Conservation (phyloP, 1,140 invertebrate genomes). For the Hylaeus volcanicus region DNA sequence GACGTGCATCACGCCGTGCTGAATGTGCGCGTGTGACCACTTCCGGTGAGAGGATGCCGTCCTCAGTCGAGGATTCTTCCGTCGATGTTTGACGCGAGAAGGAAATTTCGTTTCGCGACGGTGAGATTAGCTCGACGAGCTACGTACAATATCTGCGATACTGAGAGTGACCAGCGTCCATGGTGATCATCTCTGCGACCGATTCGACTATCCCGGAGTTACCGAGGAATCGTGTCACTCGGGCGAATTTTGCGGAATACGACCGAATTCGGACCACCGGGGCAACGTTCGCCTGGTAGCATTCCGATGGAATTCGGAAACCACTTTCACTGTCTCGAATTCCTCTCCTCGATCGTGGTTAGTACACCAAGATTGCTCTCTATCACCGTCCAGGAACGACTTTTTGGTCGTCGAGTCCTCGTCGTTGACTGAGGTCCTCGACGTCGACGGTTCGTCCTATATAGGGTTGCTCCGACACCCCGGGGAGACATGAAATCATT, state of each 20-base stretch:
- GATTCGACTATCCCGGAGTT: background rate
- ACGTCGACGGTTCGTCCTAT: slow-evolving; percentile 61
- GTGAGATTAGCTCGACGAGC: background rate
- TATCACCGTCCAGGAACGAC: background rate
- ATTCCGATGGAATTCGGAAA: slow-evolving; percentile 46
- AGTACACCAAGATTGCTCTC: slow-evolving; percentile 13
- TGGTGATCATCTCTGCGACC: slow-evolving; percentile 72
- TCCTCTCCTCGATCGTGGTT: slow-evolving; percentile 15
- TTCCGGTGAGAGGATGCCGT: slow-evolving; percentile 24
- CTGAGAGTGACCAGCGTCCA: slow-evolving; percentile 69
- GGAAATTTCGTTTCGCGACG: background rate
- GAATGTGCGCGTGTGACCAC: slow-evolving; percentile 1
- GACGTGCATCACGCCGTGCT: slow-evolving; percentile 37
- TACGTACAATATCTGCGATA: slow-evolving; percentile 75
- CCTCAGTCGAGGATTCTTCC: slow-evolving; percentile 5
- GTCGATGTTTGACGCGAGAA: background rate
- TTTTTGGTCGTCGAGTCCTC: slow-evolving; percentile 47
- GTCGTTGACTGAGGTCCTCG: slow-evolving; percentile 63
- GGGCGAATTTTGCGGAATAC: background rate
- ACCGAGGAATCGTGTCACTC: background rate
- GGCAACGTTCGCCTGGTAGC: slow-evolving; percentile 4
- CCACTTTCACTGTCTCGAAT: slow-evolving; percentile 67
- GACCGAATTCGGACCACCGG: slow-evolving; percentile 1
- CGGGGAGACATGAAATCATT: slow-evolving; percentile 78
- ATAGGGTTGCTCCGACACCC: slow-evolving; percentile 64